Percentiles rank a stretch among this genome's conserved stretches.
Evolutionary conservation across 2,888 invertebrate genomes (phyloP).

Genomic region (Cyclophora albipunctata): DNA sequence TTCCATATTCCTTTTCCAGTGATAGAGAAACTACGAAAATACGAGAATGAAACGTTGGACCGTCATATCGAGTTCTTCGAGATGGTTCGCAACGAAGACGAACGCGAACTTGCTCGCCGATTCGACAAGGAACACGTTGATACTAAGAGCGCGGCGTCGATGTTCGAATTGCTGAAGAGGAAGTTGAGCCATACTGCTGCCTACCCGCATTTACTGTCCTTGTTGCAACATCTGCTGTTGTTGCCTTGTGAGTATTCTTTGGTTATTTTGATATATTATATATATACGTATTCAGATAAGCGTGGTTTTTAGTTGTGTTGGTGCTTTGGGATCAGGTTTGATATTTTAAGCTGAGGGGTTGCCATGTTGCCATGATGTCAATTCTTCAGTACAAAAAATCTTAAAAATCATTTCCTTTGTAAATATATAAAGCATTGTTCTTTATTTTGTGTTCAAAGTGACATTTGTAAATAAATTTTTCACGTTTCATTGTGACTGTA

Average conservation of each 20-base stretch:
- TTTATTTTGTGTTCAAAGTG: no score
- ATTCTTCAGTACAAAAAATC: no score
- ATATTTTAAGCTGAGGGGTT: no score
- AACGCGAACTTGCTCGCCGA: conserved; percentile 91
- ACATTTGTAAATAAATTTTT: no score
- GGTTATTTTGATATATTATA: no score
- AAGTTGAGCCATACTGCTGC: conserved; percentile 94
- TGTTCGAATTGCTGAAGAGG: conserved; percentile 92
- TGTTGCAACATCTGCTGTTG: conserved; percentile 91
- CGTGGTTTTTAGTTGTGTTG: no score
- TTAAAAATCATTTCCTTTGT: no score
- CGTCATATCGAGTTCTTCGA: conserved; percentile 99
- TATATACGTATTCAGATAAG: no score
- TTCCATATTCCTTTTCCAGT: conserved; percentile 56
- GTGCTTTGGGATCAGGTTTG: no score
- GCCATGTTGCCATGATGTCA: no score
- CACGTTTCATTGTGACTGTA: no score
- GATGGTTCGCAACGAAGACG: conserved; percentile 97
- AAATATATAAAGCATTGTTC: no score
- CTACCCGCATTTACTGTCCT: conserved; percentile 92
- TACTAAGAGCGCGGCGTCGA: conserved; percentile 92
- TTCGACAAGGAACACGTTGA: conserved; percentile 95
- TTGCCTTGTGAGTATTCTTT: conserved; percentile 73
- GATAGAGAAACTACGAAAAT: conserved; percentile 92
- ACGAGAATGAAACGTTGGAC: conserved; percentile 95